These are phyloP conservation scores for Folsomia manolachei DNA, from an alignment of 2,888 invertebrate species.

Conservation along the genomic window DNA sequence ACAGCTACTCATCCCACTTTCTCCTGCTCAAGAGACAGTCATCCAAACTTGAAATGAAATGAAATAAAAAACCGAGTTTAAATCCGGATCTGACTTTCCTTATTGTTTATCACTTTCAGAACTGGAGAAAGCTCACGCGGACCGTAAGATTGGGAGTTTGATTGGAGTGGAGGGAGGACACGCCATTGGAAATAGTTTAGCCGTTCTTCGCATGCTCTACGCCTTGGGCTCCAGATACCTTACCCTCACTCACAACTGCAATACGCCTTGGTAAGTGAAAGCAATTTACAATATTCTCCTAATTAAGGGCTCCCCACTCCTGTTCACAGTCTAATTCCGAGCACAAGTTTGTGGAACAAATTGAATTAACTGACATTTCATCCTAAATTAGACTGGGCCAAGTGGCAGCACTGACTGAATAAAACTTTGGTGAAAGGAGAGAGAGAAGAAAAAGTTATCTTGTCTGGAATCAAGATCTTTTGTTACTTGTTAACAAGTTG, in stretches of 20 bases:
- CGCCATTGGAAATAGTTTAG: constrained; percentile 75
- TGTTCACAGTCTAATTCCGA: neutral
- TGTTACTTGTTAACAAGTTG: neutral
- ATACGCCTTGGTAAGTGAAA: constrained; percentile 48
- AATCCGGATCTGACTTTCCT: no score
- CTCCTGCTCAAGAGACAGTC: no score
- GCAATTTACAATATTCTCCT: no score
- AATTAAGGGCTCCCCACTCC: neutral
- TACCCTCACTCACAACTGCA: constrained; percentile 60
- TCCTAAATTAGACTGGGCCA: neutral
- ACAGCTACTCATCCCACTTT: no score
- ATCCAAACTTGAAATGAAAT: no score
- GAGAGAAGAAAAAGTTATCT: no score
- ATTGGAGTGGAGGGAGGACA: constrained; percentile 60
- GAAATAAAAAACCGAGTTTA: no score
- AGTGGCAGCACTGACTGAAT: no score
- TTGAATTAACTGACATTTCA: neutral
- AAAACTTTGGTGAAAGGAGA: no score
- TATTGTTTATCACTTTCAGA: no score
- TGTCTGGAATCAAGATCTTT: no score
- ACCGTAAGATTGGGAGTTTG: constrained; percentile 45
- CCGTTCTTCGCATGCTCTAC: constrained; percentile 76
- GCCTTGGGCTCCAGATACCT: constrained; percentile 77
- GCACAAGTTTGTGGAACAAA: neutral
- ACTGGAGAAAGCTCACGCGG: constrained; percentile 47